Evolutionary conservation across 2,888 invertebrate genomes (phyloP).

Genomic region (Xylocampa areola): DNA sequence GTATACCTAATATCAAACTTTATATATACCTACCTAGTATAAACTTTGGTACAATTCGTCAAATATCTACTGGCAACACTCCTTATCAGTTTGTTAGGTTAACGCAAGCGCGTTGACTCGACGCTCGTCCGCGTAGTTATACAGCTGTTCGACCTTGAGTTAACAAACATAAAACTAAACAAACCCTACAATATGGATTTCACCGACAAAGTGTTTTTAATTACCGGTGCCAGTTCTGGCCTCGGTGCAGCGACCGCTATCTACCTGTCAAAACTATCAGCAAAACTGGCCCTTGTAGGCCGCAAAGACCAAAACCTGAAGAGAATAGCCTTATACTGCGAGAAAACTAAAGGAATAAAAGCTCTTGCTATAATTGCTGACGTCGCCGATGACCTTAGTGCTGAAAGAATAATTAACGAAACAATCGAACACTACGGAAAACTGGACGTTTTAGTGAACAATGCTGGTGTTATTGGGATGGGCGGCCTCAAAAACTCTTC

Average conservation of each 20-base stretch:
- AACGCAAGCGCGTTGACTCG: conserved; percentile 45
- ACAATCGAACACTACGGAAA: conserved; percentile 92
- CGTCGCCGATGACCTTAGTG: conserved; percentile 91
- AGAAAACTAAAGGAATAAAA: conserved; percentile 88
- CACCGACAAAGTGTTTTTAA: conserved; percentile 90
- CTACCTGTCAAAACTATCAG: conserved; percentile 91
- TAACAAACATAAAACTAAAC: conserved; percentile 40
- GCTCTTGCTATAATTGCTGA: conserved; percentile 91
- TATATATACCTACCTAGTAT: neutral
- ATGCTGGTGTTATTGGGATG: conserved; percentile 94
- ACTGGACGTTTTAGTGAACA: conserved; percentile 95
- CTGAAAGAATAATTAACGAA: conserved; percentile 91
- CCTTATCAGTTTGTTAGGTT: conserved; percentile 33
- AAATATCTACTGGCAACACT: conserved; percentile 45
- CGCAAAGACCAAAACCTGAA: conserved; percentile 78
- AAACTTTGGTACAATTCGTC: neutral
- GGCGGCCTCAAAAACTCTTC: conserved; percentile 95
- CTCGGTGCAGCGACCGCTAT: conserved; percentile 93
- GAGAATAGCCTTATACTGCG: conserved; percentile 83
- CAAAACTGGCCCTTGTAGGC: conserved; percentile 91
- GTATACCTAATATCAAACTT: neutral
- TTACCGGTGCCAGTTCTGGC: conserved; percentile 93
- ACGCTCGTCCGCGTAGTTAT: conserved; percentile 26
- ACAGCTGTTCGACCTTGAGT: conserved; percentile 58
- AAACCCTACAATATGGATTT: conserved; percentile 85